Conservation (phyloP, 1,140 invertebrate species). For the Tribolium madens region DNA sequence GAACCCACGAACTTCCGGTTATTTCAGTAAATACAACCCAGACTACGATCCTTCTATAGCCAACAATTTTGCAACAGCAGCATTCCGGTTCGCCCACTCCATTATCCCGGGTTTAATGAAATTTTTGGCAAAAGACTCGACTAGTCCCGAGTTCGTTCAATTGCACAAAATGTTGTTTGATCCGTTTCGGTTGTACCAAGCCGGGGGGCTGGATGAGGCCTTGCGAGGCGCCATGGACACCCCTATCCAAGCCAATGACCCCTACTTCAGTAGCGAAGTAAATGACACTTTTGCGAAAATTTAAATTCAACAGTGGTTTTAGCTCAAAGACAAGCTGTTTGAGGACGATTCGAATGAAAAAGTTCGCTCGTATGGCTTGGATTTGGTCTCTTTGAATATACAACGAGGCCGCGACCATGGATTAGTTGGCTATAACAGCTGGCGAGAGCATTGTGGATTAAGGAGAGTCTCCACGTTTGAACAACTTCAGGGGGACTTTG, state of each 20-base stretch:
- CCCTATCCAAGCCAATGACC: constrained; percentile 75
- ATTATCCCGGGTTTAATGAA: constrained; percentile 81
- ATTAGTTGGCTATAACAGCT: constrained; percentile 82
- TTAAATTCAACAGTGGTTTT: constrained; percentile 39
- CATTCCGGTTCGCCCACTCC: constrained; percentile 93
- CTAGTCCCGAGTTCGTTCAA: constrained; percentile 76
- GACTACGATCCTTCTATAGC: constrained; percentile 84
- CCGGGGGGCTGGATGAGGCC: constrained; percentile 71
- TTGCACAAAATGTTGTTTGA: constrained; percentile 87
- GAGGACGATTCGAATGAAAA: constrained; percentile 67
- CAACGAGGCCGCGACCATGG: constrained; percentile 92
- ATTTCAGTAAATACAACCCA: constrained; percentile 78
- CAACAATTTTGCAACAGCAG: constrained; percentile 92
- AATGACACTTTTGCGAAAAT: constrained; percentile 54
- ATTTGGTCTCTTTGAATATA: constrained; percentile 88
- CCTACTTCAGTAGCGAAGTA: constrained; percentile 78
- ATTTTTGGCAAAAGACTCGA: constrained; percentile 70
- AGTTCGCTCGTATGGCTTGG: constrained; percentile 75
- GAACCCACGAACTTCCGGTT: constrained; percentile 70
- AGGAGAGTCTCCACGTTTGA: constrained; percentile 77
- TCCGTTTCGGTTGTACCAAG: constrained; percentile 80
- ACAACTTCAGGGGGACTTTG: constrained; percentile 77
- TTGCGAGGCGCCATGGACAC: constrained; percentile 76
- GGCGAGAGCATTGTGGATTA: constrained; percentile 81
- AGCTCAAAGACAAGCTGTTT: constrained; percentile 83